Evolutionary conservation across 2,113 vertebrate genomes (phyloP).

Genomic region (Campylomormyrus numenius): DNA sequence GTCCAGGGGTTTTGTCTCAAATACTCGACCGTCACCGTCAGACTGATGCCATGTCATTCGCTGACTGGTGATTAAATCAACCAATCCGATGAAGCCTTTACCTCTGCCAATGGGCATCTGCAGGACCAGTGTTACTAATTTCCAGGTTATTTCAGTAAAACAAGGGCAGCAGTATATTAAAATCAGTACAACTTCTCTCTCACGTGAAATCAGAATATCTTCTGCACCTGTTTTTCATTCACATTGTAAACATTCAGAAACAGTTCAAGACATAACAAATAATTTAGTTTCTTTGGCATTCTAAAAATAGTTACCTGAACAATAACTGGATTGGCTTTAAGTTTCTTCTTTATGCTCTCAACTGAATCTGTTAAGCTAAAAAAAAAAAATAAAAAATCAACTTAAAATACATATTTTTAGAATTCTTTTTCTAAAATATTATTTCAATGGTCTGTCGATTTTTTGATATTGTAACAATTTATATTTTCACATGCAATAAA

Average conservation of each 20-base stretch:
- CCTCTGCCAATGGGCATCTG: conserved; percentile 81
- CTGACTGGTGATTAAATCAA: conserved; percentile 80
- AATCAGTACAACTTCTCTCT: neutral
- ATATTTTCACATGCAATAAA: neutral
- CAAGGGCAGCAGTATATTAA: neutral
- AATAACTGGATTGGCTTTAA: conserved; percentile 80
- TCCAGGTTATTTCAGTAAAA: neutral
- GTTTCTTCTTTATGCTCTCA: conserved; percentile 82
- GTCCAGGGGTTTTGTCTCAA: conserved; percentile 62
- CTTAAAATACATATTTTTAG: neutral
- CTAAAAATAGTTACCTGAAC: conserved; percentile 71
- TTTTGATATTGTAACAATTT: neutral
- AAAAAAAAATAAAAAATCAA: neutral
- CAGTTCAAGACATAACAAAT: neutral
- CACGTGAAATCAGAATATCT: neutral
- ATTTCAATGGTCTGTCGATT: neutral
- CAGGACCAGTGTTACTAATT: conserved; percentile 10
- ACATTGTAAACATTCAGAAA: neutral
- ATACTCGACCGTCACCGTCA: conserved; percentile 70
- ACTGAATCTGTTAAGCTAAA: conserved; percentile 73
- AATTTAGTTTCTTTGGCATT: neutral
- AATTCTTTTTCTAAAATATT: neutral
- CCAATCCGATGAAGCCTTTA: conserved; percentile 77
- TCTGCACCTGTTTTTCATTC: neutral
- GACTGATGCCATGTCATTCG: conserved; percentile 69